phyloP scores from a whole-genome alignment of 2,797 vertebrate genomes.

The Chromobotia macracanthus region DNA sequence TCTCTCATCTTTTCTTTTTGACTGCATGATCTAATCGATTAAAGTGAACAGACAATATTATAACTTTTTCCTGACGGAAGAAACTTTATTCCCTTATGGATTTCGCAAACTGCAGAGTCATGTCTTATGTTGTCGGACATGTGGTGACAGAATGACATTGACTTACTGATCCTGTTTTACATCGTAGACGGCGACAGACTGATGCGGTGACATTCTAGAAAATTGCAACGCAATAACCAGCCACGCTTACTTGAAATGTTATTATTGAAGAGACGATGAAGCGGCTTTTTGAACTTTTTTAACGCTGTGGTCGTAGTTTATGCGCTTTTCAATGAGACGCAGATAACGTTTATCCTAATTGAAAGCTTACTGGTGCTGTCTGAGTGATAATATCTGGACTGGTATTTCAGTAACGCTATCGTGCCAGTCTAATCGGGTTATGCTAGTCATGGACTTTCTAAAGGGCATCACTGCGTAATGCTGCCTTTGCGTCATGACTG shows the following conservation, averaged over 20 bases:
- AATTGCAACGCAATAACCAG: background rate
- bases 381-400: conserved; percentile 33
- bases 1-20: conserved; percentile 56
- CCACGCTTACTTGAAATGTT: background rate
- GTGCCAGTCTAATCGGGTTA: conserved; percentile 72
- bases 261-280: background rate
- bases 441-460: conserved; percentile 57
- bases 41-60: background rate
- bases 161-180: conserved; percentile 69
- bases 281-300: background rate
- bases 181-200: conserved; percentile 73
- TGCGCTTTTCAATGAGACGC: background rate
- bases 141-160: conserved; percentile 73
- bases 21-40: conserved; percentile 56
- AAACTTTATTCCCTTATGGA: conserved; percentile 8
- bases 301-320: background rate
- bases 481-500: background rate
- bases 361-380: background rate
- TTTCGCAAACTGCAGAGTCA: conserved; percentile 48
- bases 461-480: conserved; percentile 30
- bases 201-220: conserved; percentile 52
- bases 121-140: conserved; percentile 58
- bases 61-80: background rate
- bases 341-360: background rate
- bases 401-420: conserved; percentile 73